A percentile compares a stretch with the other conserved stretches of the same genome.
phyloP scores from a whole-genome alignment of 2,113 vertebrate species.

The Pituophis catenifer region DNA sequence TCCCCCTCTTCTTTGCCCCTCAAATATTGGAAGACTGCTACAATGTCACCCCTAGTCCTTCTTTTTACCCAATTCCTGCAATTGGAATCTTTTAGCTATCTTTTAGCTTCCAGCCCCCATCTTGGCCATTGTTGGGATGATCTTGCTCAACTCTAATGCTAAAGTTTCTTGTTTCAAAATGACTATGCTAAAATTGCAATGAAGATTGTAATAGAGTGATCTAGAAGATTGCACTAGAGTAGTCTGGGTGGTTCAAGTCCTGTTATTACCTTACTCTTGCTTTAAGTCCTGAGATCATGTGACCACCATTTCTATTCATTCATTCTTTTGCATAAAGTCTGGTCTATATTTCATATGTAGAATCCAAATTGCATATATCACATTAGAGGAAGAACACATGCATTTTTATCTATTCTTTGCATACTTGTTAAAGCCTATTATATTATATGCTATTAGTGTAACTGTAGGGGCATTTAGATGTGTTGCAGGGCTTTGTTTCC shows the following conservation, averaged over 20 bases:
- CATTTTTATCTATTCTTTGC: not conserved
- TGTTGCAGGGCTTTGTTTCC: not conserved
- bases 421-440: not conserved
- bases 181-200: not conserved
- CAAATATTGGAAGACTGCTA: no score
- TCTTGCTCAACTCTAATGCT: not conserved
- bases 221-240: not conserved
- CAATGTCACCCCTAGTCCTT: no score
- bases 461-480: not conserved
- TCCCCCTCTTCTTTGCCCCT: no score
- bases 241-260: not conserved
- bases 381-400: not conserved
- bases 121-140: no score
- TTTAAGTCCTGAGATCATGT: not conserved
- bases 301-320: not conserved
- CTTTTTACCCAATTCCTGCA: no score
- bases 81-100: no score
- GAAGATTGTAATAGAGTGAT: not conserved
- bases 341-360: not conserved
- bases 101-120: no score
- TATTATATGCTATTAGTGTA: not conserved
- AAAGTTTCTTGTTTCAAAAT: not conserved
- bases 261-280: not conserved
- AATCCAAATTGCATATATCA: not conserved
- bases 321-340: not conserved